Evolutionary conservation across 2,888 invertebrate genomes (phyloP).

Genomic region (Mythimna impura): DNA sequence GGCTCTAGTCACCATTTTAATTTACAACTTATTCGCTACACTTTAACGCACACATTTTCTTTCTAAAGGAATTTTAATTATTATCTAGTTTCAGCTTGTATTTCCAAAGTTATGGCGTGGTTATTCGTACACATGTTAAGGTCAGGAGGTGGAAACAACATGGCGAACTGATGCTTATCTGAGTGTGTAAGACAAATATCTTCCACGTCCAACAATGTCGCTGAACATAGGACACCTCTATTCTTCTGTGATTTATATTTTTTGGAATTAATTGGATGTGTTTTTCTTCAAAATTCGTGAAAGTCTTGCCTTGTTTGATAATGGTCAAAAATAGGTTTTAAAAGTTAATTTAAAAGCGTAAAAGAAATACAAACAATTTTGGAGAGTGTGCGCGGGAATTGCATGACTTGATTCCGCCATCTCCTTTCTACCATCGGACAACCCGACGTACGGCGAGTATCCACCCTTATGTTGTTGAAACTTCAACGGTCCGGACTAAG

Average conservation of each 20-base stretch:
- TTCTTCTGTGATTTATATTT: slow-evolving; percentile 58
- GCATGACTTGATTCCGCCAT: too few relatives aligned
- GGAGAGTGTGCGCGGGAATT: too few relatives aligned
- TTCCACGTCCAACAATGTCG: slow-evolving; percentile 79
- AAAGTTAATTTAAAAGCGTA: too few relatives aligned
- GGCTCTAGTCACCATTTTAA: background rate
- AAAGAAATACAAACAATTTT: too few relatives aligned
- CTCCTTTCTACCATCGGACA: too few relatives aligned
- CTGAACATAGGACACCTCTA: slow-evolving; percentile 54
- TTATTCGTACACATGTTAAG: slow-evolving; percentile 63
- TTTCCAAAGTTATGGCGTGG: slow-evolving; percentile 52
- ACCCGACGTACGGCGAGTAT: too few relatives aligned
- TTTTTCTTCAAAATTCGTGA: slow-evolving; percentile 21
- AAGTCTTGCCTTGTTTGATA: background rate
- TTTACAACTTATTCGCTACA: slow-evolving; percentile 19
- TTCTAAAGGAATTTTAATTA: slow-evolving; percentile 49
- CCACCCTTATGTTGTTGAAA: too few relatives aligned
- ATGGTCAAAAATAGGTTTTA: too few relatives aligned
- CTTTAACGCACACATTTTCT: background rate
- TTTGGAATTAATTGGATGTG: slow-evolving; percentile 53
- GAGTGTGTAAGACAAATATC: slow-evolving; percentile 85
- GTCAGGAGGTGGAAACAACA: slow-evolving; percentile 72
- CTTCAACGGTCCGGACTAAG: too few relatives aligned
- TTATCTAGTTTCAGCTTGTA: slow-evolving; percentile 41
- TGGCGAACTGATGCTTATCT: slow-evolving; percentile 81